These are phyloP conservation scores for Hydrotaea diabolus DNA, from an alignment of 2,888 invertebrate genomes.

Conservation along the genomic window DNA sequence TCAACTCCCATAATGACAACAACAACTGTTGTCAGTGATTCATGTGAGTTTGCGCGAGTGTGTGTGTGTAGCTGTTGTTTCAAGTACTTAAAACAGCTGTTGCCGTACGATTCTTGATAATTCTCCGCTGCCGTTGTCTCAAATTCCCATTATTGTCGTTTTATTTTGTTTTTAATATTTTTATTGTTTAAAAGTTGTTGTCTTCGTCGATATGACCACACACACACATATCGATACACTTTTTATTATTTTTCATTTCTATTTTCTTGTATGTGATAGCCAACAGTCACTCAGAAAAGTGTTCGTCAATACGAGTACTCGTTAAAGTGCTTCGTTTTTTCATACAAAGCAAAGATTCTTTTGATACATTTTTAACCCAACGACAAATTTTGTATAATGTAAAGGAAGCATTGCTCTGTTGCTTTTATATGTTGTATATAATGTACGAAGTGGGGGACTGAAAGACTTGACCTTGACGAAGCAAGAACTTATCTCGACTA, in stretches of 20 bases:
- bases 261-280: background rate
- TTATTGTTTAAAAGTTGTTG: conserved; percentile 19
- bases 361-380: too few species aligned
- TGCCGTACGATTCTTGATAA: conserved; percentile 32
- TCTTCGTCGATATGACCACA: conserved; percentile 10
- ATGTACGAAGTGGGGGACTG: too few species aligned
- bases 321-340: too few species aligned
- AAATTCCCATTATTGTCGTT: conserved; percentile 46
- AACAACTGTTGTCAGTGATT: background rate
- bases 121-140: conserved; percentile 45
- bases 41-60: background rate
- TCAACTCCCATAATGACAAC: too few species aligned
- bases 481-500: too few species aligned
- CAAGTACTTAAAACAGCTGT: conserved; percentile 47
- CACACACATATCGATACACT: background rate
- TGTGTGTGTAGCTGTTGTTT: background rate
- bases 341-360: too few species aligned
- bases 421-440: too few species aligned
- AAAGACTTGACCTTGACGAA: too few species aligned
- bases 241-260: conserved; percentile 15
- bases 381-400: too few species aligned
- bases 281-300: background rate
- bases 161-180: conserved; percentile 3
- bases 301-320: too few species aligned
- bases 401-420: too few species aligned